Evolutionary conservation across 2,113 vertebrate genomes (phyloP), one percentile per base, ranked within the genome.

Genomic region (Datnioides undecimradiatus): DNA sequence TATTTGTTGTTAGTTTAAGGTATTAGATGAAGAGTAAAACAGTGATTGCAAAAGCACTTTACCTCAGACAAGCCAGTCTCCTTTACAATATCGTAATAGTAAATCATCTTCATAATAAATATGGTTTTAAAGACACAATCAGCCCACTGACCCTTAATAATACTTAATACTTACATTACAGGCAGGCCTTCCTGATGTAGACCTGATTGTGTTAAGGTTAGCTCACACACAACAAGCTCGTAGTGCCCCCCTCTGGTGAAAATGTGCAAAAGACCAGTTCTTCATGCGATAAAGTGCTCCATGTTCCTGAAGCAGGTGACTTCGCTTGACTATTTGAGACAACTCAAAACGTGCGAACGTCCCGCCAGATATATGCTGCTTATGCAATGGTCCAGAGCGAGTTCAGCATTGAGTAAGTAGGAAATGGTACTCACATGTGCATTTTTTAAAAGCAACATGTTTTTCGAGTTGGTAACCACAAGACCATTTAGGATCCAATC

Each of bases 221-320:
- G 9, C 0, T 49, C 5, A 57, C 38, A 52, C 25, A 76, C 5
- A 43, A 21, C 6, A 63, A 64, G 31, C 59, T 80, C 14, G 38
- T 43, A 60, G 62, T 80, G 86, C 84, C 82, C 77, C 67, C 76
- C 41, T 73, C 49, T 85, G 87, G 80, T 48, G 40, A 57, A 19
- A 38, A 8, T 54, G 12, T 45, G n/a, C 19, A 49, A 29, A 59
- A 48, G 5, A 38, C 21, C 25, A 29, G n/a, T 5, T 34, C 25
- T 55, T 60, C 33, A 34, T 48, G 10, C 4, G 13, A 49, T 8
- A 31, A 58, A 43, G 52, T 65, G 51, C 14, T 65, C 46, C 10
- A 25, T 58, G 2, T 43, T 48, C 52, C 52, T 54, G 58, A 58
- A 43, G 33, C 3, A 23, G 8, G 31, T 66, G n/a, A 55, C 16